Conservation (phyloP, 2,888 invertebrate species). For the Rhagonycha fulva region DNA sequence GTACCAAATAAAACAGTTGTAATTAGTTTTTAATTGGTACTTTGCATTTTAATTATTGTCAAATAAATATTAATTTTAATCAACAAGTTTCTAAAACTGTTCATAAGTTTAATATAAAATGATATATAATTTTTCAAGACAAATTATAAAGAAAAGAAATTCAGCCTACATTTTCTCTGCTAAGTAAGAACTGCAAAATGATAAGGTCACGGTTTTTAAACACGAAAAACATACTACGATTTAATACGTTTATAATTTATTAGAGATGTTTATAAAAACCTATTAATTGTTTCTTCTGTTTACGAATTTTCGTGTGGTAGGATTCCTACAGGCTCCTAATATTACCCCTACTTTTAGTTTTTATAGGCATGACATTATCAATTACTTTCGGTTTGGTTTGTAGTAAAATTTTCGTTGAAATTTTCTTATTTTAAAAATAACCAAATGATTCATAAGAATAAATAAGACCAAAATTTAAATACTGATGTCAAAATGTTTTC, state of each 20-base stretch:
- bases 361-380: too few species aligned
- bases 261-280: not conserved
- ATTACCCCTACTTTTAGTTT: too few species aligned
- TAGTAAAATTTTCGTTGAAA: too few species aligned
- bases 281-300: not conserved
- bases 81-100: conserved; percentile 6
- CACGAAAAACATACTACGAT: not conserved
- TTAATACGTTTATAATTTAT: not conserved
- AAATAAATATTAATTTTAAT: not conserved
- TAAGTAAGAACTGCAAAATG: not conserved
- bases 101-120: conserved; percentile 4
- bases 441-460: too few species aligned
- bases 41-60: not conserved
- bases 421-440: too few species aligned
- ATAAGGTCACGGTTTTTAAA: not conserved
- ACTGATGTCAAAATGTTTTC: too few species aligned
- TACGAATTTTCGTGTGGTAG: not conserved
- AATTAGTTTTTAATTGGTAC: not conserved
- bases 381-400: too few species aligned
- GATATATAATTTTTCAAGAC: not conserved
- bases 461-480: too few species aligned
- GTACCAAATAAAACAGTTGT: not conserved
- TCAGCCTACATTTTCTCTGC: not conserved
- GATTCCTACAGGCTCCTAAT: too few species aligned
- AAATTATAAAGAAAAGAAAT: conserved; percentile 1